A percentile compares a stretch with the other conserved stretches of the same genome.
Conservation (phyloP, 2,113 vertebrate genomes). For the Rhabdornis inornatus region DNA sequence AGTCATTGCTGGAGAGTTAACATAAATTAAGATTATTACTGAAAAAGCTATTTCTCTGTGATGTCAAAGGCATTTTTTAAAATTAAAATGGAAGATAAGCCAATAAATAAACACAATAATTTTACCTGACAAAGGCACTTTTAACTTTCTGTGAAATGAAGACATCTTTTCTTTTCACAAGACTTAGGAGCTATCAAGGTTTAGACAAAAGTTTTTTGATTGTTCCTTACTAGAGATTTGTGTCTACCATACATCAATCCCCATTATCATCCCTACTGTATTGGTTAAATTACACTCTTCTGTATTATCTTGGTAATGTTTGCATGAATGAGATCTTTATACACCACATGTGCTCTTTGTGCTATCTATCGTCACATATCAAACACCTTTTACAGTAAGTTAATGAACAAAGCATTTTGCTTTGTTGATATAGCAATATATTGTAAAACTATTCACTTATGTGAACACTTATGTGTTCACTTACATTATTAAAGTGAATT, state of each 20-base stretch:
- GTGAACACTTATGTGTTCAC: not conserved
- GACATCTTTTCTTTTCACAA: not conserved
- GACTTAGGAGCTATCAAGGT: not conserved
- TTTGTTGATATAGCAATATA: not conserved
- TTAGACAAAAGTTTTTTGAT: rapidly evolving
- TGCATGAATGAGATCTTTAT: not conserved
- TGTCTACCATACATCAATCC: not conserved
- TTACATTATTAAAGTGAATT: not conserved
- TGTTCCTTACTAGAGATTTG: not conserved
- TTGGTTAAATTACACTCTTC: not conserved
- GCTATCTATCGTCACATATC: not conserved
- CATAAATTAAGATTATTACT: not conserved
- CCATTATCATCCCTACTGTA: not conserved
- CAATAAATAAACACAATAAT: not conserved
- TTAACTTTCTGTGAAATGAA: not conserved
- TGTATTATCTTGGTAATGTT: not conserved
- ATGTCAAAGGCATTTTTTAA: not conserved
- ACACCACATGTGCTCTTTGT: not conserved
- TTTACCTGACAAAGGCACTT: not conserved
- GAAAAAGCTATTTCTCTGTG: not conserved
- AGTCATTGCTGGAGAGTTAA: not conserved
- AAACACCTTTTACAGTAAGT: not conserved
- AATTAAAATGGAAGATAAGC: not conserved
- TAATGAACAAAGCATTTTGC: not conserved
- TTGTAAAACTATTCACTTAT: not conserved